phyloP scores from a whole-genome alignment of 2,797 vertebrate species.

The Coreius guichenoti region DNA sequence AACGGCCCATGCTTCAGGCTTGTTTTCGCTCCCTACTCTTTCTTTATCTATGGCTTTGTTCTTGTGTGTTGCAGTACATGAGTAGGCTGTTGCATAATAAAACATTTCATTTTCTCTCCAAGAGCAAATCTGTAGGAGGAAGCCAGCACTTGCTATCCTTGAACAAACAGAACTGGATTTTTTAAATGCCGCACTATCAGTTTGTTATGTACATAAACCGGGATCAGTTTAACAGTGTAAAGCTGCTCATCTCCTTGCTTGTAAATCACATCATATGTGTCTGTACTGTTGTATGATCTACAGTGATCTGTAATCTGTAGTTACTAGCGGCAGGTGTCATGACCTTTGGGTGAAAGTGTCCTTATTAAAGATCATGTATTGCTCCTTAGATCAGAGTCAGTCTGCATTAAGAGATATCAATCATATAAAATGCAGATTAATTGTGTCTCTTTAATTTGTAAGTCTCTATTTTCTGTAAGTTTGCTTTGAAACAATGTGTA shows the following conservation, averaged over 20 bases:
- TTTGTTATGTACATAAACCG: conserved; percentile 50
- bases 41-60: conserved; percentile 44
- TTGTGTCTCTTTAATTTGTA: not conserved
- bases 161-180: conserved; percentile 58
- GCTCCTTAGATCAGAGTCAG: conserved; percentile 31
- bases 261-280: conserved; percentile 19
- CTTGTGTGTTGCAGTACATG: conserved; percentile 34
- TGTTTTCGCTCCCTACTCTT: conserved; percentile 20
- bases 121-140: conserved; percentile 52
- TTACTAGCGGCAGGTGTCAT: conserved; percentile 1
- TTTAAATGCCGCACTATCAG: conserved; percentile 35
- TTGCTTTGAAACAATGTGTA: conserved; percentile 13
- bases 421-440: not conserved
- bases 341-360: conserved; percentile 57
- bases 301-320: not conserved
- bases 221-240: conserved; percentile 28
- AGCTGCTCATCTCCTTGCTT: conserved; percentile 20
- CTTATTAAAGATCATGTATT: conserved; percentile 55
- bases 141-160: conserved; percentile 52
- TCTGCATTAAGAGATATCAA: conserved; percentile 28
- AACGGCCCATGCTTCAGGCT: conserved; percentile 16
- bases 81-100: conserved; percentile 57
- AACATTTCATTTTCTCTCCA: conserved; percentile 53
- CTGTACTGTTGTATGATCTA: conserved; percentile 8
- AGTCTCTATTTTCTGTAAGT: not conserved